Percentiles rank a stretch among this genome's conserved stretches.
Conservation (phyloP, 1,140 invertebrate genomes). For the Zelostemma sp. region DNA sequence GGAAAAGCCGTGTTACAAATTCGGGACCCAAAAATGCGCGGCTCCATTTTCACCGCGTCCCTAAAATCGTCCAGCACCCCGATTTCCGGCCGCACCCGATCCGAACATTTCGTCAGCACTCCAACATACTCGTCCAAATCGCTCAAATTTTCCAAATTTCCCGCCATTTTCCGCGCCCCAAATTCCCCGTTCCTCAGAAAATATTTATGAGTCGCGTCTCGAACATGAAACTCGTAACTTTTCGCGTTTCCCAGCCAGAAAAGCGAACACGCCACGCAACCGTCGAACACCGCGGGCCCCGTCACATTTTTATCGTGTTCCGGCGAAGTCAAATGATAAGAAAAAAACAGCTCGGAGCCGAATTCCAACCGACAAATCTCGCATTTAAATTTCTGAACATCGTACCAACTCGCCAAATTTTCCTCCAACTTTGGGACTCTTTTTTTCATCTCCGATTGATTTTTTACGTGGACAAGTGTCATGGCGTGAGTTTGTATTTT, state of each 20-base stretch:
- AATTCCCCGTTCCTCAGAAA: constrained; percentile 41
- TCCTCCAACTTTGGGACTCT: background rate
- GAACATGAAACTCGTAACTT: constrained; percentile 9
- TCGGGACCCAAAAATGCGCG: constrained; percentile 66
- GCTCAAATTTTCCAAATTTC: constrained; percentile 20
- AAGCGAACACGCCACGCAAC: constrained; percentile 46
- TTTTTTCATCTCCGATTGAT: background rate
- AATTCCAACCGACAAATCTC: constrained; percentile 36
- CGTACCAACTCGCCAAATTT: constrained; percentile 26
- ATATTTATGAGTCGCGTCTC: background rate
- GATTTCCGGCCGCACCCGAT: background rate
- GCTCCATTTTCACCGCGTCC: constrained; percentile 33
- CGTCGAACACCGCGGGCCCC: constrained; percentile 30
- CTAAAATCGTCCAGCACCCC: constrained; percentile 22
- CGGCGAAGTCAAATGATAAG: constrained; percentile 28
- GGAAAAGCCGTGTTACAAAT: constrained; percentile 59
- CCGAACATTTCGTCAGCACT: constrained; percentile 15
- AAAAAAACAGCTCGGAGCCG: constrained; percentile 42
- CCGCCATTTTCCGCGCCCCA: constrained; percentile 26
- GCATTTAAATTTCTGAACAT: constrained; percentile 44
- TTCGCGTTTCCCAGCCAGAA: constrained; percentile 34
- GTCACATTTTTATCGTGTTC: constrained; percentile 15
- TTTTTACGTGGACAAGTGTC: constrained; percentile 12
- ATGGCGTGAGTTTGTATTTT: constrained; percentile 16
- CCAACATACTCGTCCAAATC: constrained; percentile 23